Evolutionary conservation across 2,113 vertebrate species (phyloP), one percentile per base, ranked within the genome.

Genomic region (Aphyosemion australe): DNA sequence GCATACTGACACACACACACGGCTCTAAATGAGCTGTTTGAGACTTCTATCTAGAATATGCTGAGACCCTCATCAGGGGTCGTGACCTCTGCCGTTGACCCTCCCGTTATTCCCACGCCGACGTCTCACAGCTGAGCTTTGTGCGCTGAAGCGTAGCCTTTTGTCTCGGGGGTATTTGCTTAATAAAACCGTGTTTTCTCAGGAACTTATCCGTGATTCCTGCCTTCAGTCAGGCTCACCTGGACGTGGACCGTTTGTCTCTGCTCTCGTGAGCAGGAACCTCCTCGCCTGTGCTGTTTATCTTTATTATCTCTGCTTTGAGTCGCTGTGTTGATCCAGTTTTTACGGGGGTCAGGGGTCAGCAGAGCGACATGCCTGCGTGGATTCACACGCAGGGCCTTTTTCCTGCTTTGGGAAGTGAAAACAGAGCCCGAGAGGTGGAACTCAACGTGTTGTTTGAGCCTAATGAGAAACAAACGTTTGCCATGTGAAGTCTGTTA

Each of bases 301-400:
- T 14, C 45, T 61, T 49, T 31, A 49, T 61, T 32, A 47, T 60
- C 58, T 32, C 14, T 6, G 21, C 59, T 49, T n/a, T 49, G 45
- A 56, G 34, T 15, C 21, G 1, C 41, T 12, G 20, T 51, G 59
- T 61, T 61, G 39, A 20, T 61, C 59, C 47, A 49, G 18, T 16
- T 20, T 37, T 61, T 49, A 48, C 13, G 31, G 26, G 11, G 12
- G 26, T 48, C 59, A 61, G 43, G 12, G 59, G 59, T 61, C 59
- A 39, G 16, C 6, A 9, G 20, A 15, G 13, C 15, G 4, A 46
- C 56, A 3, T 31, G 37, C 18, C 55, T 57, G 37, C 52, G 12
- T 32, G 51, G 34, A n/a, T 8, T 15, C 6, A 32, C 26, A 9
- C 51, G 2, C 31, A 10, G 7, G 21, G 19, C 49, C 19, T 3